Percentiles rank a stretch among this genome's conserved stretches.
phyloP scores from a whole-genome alignment of 2,797 vertebrate species.

The Poecilia velifera region DNA sequence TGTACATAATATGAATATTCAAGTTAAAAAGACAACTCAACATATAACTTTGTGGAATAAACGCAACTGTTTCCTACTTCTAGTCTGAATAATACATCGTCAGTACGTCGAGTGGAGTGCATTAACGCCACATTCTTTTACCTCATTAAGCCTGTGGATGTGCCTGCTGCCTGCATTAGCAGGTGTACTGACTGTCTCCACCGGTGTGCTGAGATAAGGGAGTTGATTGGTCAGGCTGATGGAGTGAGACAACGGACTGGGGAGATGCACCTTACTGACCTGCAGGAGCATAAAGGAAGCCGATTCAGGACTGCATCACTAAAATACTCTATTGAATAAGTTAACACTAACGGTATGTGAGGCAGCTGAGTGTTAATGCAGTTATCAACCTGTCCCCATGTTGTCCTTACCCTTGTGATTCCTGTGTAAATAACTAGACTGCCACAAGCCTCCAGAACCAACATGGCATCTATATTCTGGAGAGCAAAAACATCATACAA shows the following conservation, averaged over 20 bases:
- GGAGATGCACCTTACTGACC: constrained; percentile 97
- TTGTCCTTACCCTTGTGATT: constrained; percentile 84
- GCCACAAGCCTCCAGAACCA: constrained; percentile 92
- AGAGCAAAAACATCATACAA: constrained; percentile 4
- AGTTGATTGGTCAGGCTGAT: constrained; percentile 84
- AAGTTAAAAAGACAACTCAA: constrained; percentile 7
- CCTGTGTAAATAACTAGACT: constrained; percentile 95
- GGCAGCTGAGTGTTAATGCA: neutral
- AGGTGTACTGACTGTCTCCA: constrained; percentile 89
- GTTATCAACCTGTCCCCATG: neutral
- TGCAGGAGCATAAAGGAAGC: constrained; percentile 46
- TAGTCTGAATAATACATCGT: neutral
- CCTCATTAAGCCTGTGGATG: constrained; percentile 90
- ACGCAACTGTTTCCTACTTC: constrained; percentile 17
- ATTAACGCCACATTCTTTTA: constrained; percentile 50
- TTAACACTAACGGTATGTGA: neutral
- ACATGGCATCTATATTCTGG: constrained; percentile 89
- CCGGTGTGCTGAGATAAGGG: constrained; percentile 82
- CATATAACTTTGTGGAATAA: constrained; percentile 4
- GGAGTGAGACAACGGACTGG: constrained; percentile 86
- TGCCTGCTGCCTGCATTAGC: constrained; percentile 85
- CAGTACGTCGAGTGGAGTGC: neutral
- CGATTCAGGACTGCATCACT: neutral
- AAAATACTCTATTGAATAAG: neutral
- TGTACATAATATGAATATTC: neutral